Conservation (phyloP, 2,797 vertebrate genomes). For the Limnodromus scolopaceus region DNA sequence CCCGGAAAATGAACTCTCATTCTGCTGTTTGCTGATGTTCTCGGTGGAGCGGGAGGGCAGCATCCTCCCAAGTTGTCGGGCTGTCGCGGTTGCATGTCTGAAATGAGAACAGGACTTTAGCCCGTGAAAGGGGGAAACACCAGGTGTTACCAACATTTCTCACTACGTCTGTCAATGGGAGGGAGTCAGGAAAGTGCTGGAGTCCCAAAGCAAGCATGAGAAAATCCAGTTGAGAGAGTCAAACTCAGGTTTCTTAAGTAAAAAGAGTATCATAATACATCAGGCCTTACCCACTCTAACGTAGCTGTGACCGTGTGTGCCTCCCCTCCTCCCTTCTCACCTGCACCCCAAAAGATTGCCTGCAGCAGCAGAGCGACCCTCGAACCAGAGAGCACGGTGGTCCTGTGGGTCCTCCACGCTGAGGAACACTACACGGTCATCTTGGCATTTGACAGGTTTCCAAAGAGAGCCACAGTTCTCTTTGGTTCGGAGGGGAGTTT, state of each 20-base stretch:
- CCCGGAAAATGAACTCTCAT: background rate
- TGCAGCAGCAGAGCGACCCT: background rate
- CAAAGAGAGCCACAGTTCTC: background rate
- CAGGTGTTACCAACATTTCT: slow-evolving; percentile 5
- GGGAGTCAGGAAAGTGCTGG: background rate
- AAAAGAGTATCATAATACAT: background rate
- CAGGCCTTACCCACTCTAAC: background rate
- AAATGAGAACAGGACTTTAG: background rate
- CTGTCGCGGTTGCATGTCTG: background rate
- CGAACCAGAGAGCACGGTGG: background rate
- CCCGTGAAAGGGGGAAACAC: background rate
- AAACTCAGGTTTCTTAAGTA: slow-evolving; percentile 56
- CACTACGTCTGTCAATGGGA: background rate
- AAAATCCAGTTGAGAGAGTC: slow-evolving; percentile 35
- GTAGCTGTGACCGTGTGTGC: background rate
- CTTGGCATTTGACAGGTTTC: slow-evolving; percentile 6
- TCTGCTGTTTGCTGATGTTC: background rate
- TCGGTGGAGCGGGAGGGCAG: background rate
- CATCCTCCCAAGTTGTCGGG: background rate
- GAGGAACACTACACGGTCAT: background rate
- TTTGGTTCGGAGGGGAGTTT: background rate
- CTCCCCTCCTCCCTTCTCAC: background rate
- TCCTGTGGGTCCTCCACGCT: background rate
- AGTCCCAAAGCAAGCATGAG: background rate
- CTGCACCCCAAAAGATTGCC: background rate